Evolutionary conservation across 2,888 invertebrate genomes (phyloP), one percentile per base, ranked within the genome.

Genomic region (Heterodera filipjevi): DNA sequence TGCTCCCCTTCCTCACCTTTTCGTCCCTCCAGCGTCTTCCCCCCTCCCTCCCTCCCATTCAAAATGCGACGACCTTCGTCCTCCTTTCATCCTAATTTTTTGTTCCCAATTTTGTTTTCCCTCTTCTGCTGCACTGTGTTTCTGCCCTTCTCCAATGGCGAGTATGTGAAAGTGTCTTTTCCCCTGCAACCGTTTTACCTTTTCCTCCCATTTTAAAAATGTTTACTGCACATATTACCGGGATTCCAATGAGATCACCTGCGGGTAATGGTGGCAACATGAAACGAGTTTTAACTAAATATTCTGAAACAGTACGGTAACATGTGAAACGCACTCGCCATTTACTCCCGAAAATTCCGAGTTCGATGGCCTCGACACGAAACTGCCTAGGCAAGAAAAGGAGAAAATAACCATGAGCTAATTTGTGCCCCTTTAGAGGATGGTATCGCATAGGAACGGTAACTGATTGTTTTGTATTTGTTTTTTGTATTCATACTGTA

Each of bases 171-270:
- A 22, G 33, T 39, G n/a, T 22, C 27, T 30, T 68, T 39, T 33
- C 2, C 49, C 8, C 53, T 33, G 53, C 33, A 22, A n/a, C 46
- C 16, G 71, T 77, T 75, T 66, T 39, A 33, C 32, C 19, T 32
- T 78, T 27, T 30, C 14, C n/a, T 76, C 1, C 22, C 32, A 27
- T 59, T 82, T 77, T 72, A 83, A 84, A 71, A 89, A 88, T 80
- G 88, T 87, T 10, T 88, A 87, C 77, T 89, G 88, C 79, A 87
- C 87, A 3, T 89, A 88, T 77, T 87, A 89, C 77, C 83, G 88
- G 16, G 85, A 87, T 46, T 82, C 85, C n/a, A 86, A 89, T 72
- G 84, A 89, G 64, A 84, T 88, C 33, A 87, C 87, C 27, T 89
- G 88, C 78, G 88, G 88, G 87, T 87, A 76, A n/a, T n/a, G n/a